phyloP scores from a whole-genome alignment of 92 coral and sea anemone species.

The Paramuricea clavata region DNA sequence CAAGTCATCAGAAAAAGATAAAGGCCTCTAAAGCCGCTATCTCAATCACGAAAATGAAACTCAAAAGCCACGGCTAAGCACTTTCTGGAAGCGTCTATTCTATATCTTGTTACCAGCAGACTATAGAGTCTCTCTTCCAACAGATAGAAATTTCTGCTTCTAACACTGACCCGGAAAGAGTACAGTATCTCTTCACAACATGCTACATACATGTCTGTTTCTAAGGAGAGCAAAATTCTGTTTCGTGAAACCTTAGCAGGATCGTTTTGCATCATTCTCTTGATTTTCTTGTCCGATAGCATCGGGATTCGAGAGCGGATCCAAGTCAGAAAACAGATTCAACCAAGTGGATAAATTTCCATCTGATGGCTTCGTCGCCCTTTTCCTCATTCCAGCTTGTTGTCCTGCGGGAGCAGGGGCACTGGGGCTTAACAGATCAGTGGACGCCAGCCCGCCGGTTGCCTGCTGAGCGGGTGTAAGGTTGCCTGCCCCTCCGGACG shows the following conservation, averaged over 20 bases:
- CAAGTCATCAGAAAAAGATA: too few relatives aligned
- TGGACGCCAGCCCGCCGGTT: constrained; percentile 18
- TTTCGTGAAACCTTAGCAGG: constrained; percentile 56
- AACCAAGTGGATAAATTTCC: constrained; percentile 96
- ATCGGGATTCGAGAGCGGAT: constrained; percentile 97
- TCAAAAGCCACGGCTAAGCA: too few relatives aligned
- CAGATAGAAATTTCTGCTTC: too few relatives aligned
- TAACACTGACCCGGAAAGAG: not conserved
- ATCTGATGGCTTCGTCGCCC: constrained; percentile 60
- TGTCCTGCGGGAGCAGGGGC: constrained; percentile 33
- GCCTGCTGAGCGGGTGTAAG: constrained; percentile 18
- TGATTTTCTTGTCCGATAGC: constrained; percentile 90
- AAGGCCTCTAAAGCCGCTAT: too few relatives aligned
- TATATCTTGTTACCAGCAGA: not conserved
- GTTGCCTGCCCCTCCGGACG: constrained; percentile 9
- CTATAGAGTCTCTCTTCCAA: not conserved
- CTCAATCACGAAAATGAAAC: too few relatives aligned
- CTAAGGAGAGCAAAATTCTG: not conserved
- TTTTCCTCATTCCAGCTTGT: constrained; percentile 58
- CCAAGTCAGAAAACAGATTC: constrained; percentile 94
- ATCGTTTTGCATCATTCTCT: constrained; percentile 85
- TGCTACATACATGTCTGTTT: not conserved
- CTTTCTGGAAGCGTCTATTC: too few relatives aligned
- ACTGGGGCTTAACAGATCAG: constrained; percentile 17
- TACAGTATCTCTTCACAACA: constrained; percentile 52